Evolutionary conservation across 2,797 vertebrate genomes (phyloP).

Genomic region (Enteromius mattozi): DNA sequence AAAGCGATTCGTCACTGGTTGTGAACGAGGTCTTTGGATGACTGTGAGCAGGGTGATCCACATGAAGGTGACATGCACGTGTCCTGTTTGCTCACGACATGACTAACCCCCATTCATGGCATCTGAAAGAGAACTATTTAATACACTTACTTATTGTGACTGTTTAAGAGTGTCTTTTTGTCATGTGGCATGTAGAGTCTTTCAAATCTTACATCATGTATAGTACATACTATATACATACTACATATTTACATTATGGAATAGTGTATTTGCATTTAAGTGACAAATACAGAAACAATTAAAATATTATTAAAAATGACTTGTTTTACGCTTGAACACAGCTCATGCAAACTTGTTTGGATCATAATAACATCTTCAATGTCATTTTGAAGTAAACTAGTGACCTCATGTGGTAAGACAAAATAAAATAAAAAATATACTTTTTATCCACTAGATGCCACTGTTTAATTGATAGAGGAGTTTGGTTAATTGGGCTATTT

Average conservation of each 20-base stretch:
- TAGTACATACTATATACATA: too few species aligned
- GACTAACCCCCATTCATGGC: background rate
- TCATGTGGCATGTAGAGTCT: too few species aligned
- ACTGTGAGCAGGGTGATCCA: conserved; percentile 5
- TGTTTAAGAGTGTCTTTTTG: background rate
- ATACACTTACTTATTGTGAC: background rate
- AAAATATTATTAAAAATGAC: background rate
- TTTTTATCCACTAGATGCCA: conserved; percentile 13
- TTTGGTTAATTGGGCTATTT: background rate
- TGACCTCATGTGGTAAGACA: conserved; percentile 28
- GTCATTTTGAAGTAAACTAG: conserved; percentile 17
- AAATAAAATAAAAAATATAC: background rate
- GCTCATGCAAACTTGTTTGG: background rate
- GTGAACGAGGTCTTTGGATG: conserved; percentile 5
- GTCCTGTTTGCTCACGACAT: background rate
- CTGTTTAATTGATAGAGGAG: background rate
- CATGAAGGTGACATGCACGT: background rate
- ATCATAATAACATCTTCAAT: background rate
- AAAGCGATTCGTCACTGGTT: background rate
- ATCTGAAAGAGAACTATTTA: background rate
- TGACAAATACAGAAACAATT: background rate
- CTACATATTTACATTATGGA: background rate
- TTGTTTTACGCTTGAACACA: background rate
- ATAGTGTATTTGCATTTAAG: background rate
- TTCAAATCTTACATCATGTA: background rate